Conservation (phyloP, 2,113 vertebrate genomes). For the Periophthalmus modestus region DNA sequence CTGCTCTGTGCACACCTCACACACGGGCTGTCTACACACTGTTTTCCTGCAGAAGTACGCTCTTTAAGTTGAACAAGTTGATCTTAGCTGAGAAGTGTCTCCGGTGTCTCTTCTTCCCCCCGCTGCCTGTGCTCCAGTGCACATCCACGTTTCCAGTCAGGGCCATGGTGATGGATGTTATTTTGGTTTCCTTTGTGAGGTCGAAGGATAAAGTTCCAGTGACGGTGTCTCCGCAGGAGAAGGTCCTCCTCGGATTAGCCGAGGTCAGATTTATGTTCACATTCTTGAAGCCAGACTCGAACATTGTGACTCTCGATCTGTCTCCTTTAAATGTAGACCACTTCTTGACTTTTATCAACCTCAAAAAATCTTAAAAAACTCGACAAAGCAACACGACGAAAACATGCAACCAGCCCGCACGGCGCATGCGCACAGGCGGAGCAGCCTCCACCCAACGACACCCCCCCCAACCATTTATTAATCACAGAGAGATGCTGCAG, state of each 20-base stretch:
- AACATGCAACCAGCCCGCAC: not conserved
- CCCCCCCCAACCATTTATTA: not conserved
- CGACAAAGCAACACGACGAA: not conserved
- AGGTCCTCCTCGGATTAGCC: not conserved
- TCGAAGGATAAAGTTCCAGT: conserved; percentile 53
- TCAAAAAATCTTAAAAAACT: not conserved
- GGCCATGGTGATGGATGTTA: conserved; percentile 25
- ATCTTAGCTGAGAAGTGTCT: not conserved
- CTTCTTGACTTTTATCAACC: not conserved
- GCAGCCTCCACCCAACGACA: not conserved
- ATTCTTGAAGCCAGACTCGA: conserved; percentile 36
- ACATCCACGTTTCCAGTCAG: conserved; percentile 24
- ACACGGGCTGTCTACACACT: conserved; percentile 1
- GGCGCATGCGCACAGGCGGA: not conserved
- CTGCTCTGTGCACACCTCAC: not conserved
- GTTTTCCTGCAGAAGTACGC: conserved; percentile 18
- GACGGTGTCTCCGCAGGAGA: conserved; percentile 33
- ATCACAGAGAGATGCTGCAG: too few relatives aligned
- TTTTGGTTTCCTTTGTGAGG: conserved; percentile 37
- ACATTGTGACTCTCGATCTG: conserved; percentile 29
- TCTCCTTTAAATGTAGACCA: not conserved
- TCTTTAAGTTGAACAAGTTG: conserved; percentile 27
- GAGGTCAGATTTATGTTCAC: conserved; percentile 42
- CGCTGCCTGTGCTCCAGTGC: conserved; percentile 26
- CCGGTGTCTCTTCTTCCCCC: rapidly evolving